A percentile compares a stretch with the other conserved stretches of the same genome.
These are phyloP conservation scores for Melanotus villosus DNA, from an alignment of 2,888 invertebrate species.

Conservation along the genomic window DNA sequence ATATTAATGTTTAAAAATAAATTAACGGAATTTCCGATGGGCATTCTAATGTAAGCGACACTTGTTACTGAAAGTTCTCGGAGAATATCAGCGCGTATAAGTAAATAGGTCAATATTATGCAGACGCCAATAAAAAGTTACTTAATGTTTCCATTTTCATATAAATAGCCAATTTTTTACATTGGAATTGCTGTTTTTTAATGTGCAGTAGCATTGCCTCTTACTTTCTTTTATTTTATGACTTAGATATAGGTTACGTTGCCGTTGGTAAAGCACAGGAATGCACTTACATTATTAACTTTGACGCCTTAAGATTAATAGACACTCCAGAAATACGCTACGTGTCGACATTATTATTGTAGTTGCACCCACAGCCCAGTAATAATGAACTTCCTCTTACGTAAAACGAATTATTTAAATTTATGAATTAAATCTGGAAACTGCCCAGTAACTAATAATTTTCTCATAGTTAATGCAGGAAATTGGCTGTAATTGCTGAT, in stretches of 20 bases:
- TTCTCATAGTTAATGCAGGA: no score
- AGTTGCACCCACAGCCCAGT: not conserved
- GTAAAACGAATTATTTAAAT: not conserved
- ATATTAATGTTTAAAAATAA: no score
- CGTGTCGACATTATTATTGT: constrained; percentile 9
- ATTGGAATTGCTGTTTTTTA: constrained; percentile 19
- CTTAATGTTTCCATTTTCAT: constrained; percentile 30
- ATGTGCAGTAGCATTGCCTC: constrained; percentile 19
- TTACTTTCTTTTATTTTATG: constrained; percentile 21
- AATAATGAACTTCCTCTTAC: not conserved
- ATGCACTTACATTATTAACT: constrained; percentile 2
- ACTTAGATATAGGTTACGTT: constrained; percentile 2
- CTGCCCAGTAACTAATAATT: no score
- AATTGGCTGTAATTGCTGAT: no score
- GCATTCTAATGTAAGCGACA: no score
- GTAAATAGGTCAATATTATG: constrained; percentile 26
- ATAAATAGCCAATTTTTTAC: constrained; percentile 28
- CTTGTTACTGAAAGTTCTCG: no score
- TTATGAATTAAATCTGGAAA: not conserved
- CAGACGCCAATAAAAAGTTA: constrained; percentile 29
- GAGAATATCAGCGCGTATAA: constrained; percentile 16
- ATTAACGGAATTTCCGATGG: no score
- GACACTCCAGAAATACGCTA: not conserved
- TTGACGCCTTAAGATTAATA: constrained; percentile 14
- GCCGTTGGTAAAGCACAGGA: constrained; percentile 6